Evolutionary conservation across 2,113 vertebrate species (phyloP).

Genomic region (Festucalex cinctus): DNA sequence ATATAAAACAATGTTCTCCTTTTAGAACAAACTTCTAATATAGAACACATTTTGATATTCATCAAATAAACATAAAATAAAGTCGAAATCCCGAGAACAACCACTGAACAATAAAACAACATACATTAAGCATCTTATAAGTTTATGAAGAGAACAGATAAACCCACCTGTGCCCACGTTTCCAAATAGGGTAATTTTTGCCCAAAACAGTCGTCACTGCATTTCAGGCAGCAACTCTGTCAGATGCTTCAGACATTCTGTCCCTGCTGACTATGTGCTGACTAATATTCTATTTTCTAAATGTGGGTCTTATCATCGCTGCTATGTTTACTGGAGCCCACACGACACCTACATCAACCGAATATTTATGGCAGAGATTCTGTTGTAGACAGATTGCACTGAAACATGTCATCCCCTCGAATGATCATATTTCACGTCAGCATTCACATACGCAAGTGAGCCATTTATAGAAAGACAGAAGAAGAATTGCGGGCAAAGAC

Average conservation of each 20-base stretch:
- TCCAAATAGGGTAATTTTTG: not conserved
- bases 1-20: no score
- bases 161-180: not conserved
- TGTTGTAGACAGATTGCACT: slow-evolving; percentile 4
- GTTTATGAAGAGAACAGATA: not conserved
- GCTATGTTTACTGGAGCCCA: not conserved
- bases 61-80: no score
- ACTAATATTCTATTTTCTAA: slow-evolving; percentile 2
- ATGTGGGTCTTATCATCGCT: not conserved
- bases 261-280: not conserved
- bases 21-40: no score
- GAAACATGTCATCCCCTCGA: not conserved
- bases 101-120: no score
- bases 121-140: not conserved
- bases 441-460: not conserved
- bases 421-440: not conserved
- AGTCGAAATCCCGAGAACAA: no score
- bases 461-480: not conserved
- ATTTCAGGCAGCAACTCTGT: not conserved
- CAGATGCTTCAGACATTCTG: not conserved
- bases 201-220: not conserved
- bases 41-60: no score
- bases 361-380: not conserved
- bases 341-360: not conserved
- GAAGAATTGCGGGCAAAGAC: not conserved